Percentiles rank a stretch among this genome's conserved stretches.
phyloP scores from a whole-genome alignment of 2,113 vertebrate species.

The Apteryx owenii region DNA sequence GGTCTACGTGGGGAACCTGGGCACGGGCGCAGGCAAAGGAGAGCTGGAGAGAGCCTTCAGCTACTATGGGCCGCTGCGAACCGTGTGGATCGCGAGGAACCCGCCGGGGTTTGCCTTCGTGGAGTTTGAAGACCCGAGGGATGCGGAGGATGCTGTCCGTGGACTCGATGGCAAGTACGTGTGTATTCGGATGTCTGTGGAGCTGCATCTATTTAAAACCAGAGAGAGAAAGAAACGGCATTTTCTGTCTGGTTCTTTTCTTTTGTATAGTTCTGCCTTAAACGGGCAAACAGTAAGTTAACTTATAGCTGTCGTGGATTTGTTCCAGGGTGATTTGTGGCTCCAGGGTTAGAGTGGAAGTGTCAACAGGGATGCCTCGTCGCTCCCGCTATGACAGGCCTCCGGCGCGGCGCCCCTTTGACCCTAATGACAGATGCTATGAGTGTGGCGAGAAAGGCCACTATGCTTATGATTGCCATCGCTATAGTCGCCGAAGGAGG shows the following conservation, averaged over 20 bases:
- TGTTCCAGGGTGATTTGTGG: slow-evolving; percentile 11
- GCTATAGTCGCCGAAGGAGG: slow-evolving; percentile 84
- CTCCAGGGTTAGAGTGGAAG: slow-evolving; percentile 80
- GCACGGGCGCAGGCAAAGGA: slow-evolving; percentile 88
- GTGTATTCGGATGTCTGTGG: accelerated
- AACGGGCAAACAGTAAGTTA: not conserved
- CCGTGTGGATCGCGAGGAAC: slow-evolving; percentile 91
- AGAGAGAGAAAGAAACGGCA: too few species aligned
- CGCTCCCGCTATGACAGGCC: slow-evolving; percentile 84
- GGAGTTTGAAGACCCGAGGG: slow-evolving; percentile 86
- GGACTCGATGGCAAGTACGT: slow-evolving; percentile 87
- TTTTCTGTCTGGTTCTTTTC: not conserved
- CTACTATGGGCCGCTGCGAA: slow-evolving; percentile 89
- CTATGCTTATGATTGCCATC: slow-evolving; percentile 91
- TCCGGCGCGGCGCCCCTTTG: slow-evolving; percentile 86
- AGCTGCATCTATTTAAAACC: accelerated
- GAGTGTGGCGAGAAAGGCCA: slow-evolving; percentile 91
- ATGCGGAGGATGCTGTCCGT: slow-evolving; percentile 84
- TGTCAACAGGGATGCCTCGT: slow-evolving; percentile 85
- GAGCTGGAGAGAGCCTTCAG: slow-evolving; percentile 90
- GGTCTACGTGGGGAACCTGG: slow-evolving; percentile 90
- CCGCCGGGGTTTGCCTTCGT: slow-evolving; percentile 90
- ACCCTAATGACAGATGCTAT: slow-evolving; percentile 90
- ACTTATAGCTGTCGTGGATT: not conserved
- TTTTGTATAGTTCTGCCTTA: not conserved